Evolutionary conservation across 2,797 vertebrate species (phyloP), one percentile per base, ranked within the genome.

Genomic region (Schizothorax lantsangensis): DNA sequence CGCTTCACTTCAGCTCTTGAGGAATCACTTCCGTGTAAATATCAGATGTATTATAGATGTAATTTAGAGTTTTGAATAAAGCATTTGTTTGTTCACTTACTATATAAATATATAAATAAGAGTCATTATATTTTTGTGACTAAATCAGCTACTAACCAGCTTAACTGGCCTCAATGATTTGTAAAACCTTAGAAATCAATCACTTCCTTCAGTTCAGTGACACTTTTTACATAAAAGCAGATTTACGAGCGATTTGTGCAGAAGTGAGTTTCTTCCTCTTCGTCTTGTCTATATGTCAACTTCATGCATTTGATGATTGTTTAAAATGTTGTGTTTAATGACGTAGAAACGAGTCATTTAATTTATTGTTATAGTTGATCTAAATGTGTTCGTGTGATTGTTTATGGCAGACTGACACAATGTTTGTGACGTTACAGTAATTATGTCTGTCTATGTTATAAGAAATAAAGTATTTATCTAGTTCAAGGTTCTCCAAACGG

Each of bases 31-130:
- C 83, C 89, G 74, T 95, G 92, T 85, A 91, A 57, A 90, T 90
- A 77, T 91, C 88, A 92, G 93, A 89, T 95, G 93, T 96, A 94
- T 96, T 91, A 95, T 95, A 97, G 95, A 94, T 96, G 91, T 95
- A 95, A 93, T 95, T 95, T 95, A 96, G 94, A 94, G 93, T 91
- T 94, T 92, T 95, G 87, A 93, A 92, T 88, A 85, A 89, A 91
- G 88, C 54, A 86, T 90, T 92, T 75, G 49, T 88, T 85, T 90
- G 90, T 84, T 91, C 87, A 81, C 92, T 93, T 89, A 92, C 93
- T 87, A 91, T 95, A 93, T 91, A 88, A 93, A 91, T 91, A 88
- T 92, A 93, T 92, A 93, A 92, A 93, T 92, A 94, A 89, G 85
- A 91, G 86, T 78, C 91, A 91, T 91, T 94, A 94, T 95, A 94